phyloP scores from a whole-genome alignment of 2,797 vertebrate species.

The Loriculus beryllinus region DNA sequence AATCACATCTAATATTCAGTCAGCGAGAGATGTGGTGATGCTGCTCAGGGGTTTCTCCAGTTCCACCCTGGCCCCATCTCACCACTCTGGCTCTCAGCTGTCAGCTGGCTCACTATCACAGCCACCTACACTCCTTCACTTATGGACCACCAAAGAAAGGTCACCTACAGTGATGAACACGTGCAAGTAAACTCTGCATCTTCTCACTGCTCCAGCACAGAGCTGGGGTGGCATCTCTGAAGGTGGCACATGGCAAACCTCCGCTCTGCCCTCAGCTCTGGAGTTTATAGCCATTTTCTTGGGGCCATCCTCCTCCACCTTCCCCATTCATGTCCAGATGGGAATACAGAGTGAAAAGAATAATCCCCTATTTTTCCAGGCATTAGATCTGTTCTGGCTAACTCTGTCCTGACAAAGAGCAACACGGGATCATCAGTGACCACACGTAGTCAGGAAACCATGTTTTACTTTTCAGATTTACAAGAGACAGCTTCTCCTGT shows the following conservation, averaged over 20 bases:
- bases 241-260: neutral
- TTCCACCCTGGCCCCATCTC: neutral
- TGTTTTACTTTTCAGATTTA: neutral
- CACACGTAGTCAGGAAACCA: neutral
- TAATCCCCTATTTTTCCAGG: neutral
- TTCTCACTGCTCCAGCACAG: rapidly evolving
- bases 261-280: neutral
- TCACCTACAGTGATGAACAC: neutral
- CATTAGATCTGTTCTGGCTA: neutral
- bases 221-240: neutral
- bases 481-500: neutral
- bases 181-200: neutral
- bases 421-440: neutral
- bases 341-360: rapidly evolving
- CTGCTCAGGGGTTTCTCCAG: neutral
- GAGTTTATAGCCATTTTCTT: neutral
- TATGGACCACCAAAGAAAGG: neutral
- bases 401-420: neutral
- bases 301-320: neutral
- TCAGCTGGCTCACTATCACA: neutral
- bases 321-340: neutral
- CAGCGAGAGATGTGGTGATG: neutral
- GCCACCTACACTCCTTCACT: neutral
- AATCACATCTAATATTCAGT: neutral
- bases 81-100: neutral